phyloP scores from a whole-genome alignment of 2,888 invertebrate species.

The Odontomyia ornata region DNA sequence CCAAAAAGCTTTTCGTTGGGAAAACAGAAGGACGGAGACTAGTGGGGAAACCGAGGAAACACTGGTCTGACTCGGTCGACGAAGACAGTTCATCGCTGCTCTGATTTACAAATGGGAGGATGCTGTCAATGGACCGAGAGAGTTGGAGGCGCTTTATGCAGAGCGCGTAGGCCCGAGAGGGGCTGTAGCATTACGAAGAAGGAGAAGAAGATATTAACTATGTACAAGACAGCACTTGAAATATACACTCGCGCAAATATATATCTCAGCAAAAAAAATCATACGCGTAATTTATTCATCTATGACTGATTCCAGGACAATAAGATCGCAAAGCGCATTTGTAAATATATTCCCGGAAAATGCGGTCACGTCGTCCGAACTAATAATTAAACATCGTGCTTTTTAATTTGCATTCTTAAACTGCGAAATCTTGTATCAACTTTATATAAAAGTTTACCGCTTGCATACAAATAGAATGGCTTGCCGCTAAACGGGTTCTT shows the following conservation, averaged over 20 bases:
- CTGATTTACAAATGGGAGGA: no score
- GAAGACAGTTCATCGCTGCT: no score
- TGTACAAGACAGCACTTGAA: constrained; percentile 7
- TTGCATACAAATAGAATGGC: constrained; percentile 74
- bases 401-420: constrained; percentile 68
- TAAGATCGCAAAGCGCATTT: constrained; percentile 67
- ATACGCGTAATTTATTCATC: constrained; percentile 48
- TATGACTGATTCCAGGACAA: constrained; percentile 62
- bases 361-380: constrained; percentile 56
- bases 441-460: constrained; percentile 72
- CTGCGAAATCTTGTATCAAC: constrained; percentile 80
- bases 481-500: constrained; percentile 87
- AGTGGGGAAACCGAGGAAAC: no score
- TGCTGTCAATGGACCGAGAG: no score
- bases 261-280: background rate
- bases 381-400: constrained; percentile 58
- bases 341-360: constrained; percentile 71
- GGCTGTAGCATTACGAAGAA: no score
- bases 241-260: constrained; percentile 10
- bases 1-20: no score
- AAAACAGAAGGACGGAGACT: no score
- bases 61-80: no score
- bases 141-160: no score
- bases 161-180: no score
- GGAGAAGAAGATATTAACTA: background rate